Base-by-base conservation (phyloP, 2,113 vertebrate species). In the Formicarius rufipectus region DNA sequence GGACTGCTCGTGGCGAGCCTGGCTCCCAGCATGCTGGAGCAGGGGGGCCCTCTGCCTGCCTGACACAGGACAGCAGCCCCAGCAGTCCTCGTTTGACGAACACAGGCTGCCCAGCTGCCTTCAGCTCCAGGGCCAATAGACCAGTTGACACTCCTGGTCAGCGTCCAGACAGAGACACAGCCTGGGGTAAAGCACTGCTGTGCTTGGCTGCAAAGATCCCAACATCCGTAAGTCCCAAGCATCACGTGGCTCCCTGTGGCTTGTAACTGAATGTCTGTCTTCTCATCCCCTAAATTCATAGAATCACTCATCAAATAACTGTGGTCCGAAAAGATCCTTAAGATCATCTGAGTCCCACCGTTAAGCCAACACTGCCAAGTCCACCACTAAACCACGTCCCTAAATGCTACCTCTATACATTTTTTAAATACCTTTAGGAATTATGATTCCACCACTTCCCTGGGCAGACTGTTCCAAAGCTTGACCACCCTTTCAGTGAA, bases 31-130 rank as follows among this genome's bases (percentile, higher is more conserved):
- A 5, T 8, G 67, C 68, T 84, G 79, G 78, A 96, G 75, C 82
- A 76, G 60, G 78, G 49, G 89, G 5, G 93, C 67, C 92, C 95
- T 64, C 95, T 96, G 92, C 72, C 84, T 80, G 87, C 68, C 42
- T 6, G n/a, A 73, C 39, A n/a, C 63, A 80, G 82, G 55, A 97
- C 14, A 94, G 87, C 96, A 94, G 11, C 33, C 59, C 35, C 56
- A 63, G 66, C 50, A 76, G 37, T 20, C 44, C 52, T 0, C 2
- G 23, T 27, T 28, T 8, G 58, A 56, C 0, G 7, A 39, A 47
- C 45, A 44, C n/a, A 12, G 0, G 4, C 24, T 3, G 8, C 64
- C 53, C 24, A 84, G 52, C 23, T 30, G 33, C 33, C 25, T 78
- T 49, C 56, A 75, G 74, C 31, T 87, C n/a, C 12, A 12, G 6